Base-by-base conservation (phyloP, 64 coral and sea anemone species). In the Hydrozoanthus tunicans region DNA sequence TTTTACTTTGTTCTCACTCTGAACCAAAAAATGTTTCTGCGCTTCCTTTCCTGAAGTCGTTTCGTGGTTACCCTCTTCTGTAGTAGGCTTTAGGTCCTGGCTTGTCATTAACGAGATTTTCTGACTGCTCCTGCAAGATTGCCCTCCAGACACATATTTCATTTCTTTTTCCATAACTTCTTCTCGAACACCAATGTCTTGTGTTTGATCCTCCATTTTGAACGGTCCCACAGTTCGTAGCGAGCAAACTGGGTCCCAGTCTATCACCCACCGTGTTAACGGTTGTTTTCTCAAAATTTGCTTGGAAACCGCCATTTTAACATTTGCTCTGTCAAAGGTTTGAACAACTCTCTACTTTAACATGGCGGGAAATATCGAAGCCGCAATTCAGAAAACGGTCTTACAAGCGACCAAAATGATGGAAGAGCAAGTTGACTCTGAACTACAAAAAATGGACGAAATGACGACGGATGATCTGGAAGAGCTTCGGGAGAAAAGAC, bases 401-500 rank as follows among this genome's bases (percentile, higher is more conserved):
- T 90, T 99, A 76, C 92, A 99, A 88, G 94, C 97, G 6, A 90
- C 97, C 3, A 95, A 95, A 43, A 52, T 94, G 9, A 90, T 99
- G 62, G 97, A 99, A 75, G 97, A 96, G 14, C 97, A 99, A 73
- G 80, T 99, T 15, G 97, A 99, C 72, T 90, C 97, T 26, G 97
- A 99, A 81, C 81, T 99, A 62, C 85, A 96, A 3, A 82, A 90
- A 74, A 86, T 99, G 5, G 97, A 99, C 2, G 80, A 95, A 59
- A 95, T 99, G 90, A 99, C 92, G 55, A 72, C 57, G 7, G 97
- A 99, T 59, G 97, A 99, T 65, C 82, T 99, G 52, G 97, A 99
- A 81, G 92, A 92, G 6, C 90, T 99, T 85, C 97, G 97, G 66
- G 97, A 99, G 78, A 95, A 90, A 94, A 85, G 97, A 52, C 74